phyloP scores from a whole-genome alignment of 1,140 invertebrate species.

The Streblospio benedicti region DNA sequence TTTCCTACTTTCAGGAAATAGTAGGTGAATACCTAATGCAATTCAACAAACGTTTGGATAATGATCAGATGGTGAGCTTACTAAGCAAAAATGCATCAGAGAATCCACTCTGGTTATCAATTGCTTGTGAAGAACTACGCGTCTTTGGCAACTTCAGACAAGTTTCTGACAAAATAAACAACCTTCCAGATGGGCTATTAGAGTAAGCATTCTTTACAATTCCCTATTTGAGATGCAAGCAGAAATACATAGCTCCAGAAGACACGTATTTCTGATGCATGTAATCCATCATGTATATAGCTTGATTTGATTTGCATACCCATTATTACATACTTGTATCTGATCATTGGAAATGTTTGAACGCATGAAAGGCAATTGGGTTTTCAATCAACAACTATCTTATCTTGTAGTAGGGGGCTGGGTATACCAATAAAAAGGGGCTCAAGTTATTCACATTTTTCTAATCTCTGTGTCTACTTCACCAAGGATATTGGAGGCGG shows the following conservation, averaged over 20 bases:
- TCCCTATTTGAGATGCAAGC: background rate
- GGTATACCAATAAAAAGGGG: background rate
- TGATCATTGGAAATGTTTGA: background rate
- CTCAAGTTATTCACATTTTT: background rate
- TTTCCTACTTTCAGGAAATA: slow-evolving; percentile 11
- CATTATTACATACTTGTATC: background rate
- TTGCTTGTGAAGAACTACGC: slow-evolving; percentile 20
- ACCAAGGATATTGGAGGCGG: slow-evolving; percentile 32
- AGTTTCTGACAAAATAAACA: slow-evolving; percentile 9
- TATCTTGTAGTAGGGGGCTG: background rate
- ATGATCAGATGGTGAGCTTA: background rate
- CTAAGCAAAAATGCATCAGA: slow-evolving; percentile 2
- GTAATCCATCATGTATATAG: background rate
- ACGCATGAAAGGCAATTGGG: background rate
- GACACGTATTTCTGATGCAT: background rate
- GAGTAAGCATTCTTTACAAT: background rate
- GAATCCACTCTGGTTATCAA: slow-evolving; percentile 19
- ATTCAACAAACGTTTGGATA: slow-evolving; percentile 12
- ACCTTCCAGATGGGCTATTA: slow-evolving; percentile 5
- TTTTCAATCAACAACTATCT: background rate
- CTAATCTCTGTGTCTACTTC: slow-evolving; percentile 4
- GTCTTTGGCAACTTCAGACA: slow-evolving; percentile 18
- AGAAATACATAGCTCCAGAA: background rate
- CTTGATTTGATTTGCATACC: background rate
- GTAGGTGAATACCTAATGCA: background rate